Conservation (phyloP, 2,797 vertebrate genomes). For the Eremophila alpestris region DNA sequence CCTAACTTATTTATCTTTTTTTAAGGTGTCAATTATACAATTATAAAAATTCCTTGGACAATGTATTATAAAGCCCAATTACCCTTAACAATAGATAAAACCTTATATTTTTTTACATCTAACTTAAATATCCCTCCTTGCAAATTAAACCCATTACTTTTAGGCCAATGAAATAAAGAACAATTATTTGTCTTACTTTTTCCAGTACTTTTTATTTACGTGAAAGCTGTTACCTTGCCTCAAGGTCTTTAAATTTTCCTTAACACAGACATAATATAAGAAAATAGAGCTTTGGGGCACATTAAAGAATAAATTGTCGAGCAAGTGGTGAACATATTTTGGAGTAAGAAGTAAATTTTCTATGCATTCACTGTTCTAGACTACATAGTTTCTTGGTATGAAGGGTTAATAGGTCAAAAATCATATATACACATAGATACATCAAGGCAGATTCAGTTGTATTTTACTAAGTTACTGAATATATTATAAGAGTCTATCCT, state of each 20-base stretch:
- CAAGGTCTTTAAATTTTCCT: neutral
- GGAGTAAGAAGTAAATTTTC: neutral
- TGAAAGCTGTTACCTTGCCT: neutral
- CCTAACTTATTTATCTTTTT: neutral
- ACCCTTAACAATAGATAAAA: neutral
- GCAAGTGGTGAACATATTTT: neutral
- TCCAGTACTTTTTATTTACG: neutral
- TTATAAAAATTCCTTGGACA: neutral
- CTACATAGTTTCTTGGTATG: neutral
- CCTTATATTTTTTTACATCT: neutral
- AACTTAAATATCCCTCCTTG: neutral
- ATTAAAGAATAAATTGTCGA: neutral
- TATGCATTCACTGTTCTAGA: neutral
- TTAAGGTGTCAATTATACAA: neutral
- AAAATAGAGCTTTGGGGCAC: neutral
- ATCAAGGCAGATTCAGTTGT: neutral
- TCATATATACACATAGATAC: neutral
- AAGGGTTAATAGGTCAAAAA: neutral
- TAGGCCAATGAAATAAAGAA: neutral
- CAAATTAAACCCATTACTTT: conserved; percentile 5
- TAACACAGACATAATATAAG: neutral
- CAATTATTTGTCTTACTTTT: neutral
- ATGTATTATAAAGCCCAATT: neutral
- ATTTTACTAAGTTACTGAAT: neutral
- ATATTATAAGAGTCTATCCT: neutral